Evolutionary conservation across 1,140 invertebrate species (phyloP).

Genomic region (Aphis gossypii): DNA sequence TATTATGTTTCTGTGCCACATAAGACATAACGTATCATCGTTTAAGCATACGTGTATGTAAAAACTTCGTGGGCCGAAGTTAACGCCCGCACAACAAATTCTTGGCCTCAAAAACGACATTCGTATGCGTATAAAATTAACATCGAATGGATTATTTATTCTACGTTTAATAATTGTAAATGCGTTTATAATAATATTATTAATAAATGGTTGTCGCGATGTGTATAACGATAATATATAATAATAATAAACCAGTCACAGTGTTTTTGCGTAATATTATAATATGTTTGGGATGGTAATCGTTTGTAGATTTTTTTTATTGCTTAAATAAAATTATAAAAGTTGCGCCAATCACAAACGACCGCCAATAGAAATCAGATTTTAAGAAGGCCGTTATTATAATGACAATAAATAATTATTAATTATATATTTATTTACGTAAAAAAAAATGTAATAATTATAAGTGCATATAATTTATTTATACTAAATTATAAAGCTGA

Average conservation of each 20-base stretch:
- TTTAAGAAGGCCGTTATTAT: not conserved
- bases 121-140: not conserved
- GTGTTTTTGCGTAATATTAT: not conserved
- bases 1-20: not conserved
- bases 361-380: not conserved
- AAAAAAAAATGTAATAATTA: too few species aligned
- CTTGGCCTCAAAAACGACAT: constrained; percentile 35
- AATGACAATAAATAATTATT: not conserved
- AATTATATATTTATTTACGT: not conserved
- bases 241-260: not conserved
- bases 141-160: constrained; percentile 24
- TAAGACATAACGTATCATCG: constrained; percentile 12
- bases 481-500: too few species aligned
- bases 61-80: not conserved
- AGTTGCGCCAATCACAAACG: not conserved
- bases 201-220: not conserved
- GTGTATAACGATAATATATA: not conserved
- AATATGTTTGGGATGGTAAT: too few species aligned
- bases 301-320: not conserved
- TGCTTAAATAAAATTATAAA: not conserved
- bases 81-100: constrained; percentile 30
- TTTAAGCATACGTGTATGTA: not conserved
- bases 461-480: too few species aligned
- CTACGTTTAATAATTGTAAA: not conserved
- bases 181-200: not conserved